A percentile compares a stretch with the other conserved stretches of the same genome.
Conservation (phyloP, 2,888 invertebrate genomes). For the Conistra vaccinii region DNA sequence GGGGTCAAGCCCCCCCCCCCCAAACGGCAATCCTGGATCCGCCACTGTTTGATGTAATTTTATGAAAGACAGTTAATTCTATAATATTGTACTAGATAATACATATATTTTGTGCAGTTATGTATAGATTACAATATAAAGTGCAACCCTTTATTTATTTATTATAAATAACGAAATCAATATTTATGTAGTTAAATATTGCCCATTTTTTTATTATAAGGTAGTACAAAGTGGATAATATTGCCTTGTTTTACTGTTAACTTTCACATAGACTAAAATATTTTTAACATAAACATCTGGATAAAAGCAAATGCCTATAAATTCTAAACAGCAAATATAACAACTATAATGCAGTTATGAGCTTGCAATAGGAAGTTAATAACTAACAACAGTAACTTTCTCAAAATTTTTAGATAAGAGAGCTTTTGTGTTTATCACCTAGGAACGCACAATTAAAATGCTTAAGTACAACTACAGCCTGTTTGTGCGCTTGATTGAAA, state of each 20-base stretch:
- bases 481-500: conserved; percentile 47
- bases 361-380: conserved; percentile 30
- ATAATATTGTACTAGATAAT: not conserved
- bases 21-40: too few relatives aligned
- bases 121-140: conserved; percentile 12
- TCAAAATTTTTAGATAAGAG: conserved; percentile 48
- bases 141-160: conserved; percentile 17
- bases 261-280: conserved; percentile 46
- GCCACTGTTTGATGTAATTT: conserved; percentile 21
- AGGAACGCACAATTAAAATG: conserved; percentile 46
- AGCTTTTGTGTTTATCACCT: conserved; percentile 52
- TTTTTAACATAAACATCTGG: conserved; percentile 33
- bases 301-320: conserved; percentile 19
- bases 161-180: conserved; percentile 33
- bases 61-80: conserved; percentile 11
- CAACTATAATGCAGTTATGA: conserved; percentile 27
- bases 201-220: conserved; percentile 26
- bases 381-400: conserved; percentile 16
- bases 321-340: conserved; percentile 24
- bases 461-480: conserved; percentile 58
- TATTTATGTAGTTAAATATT: conserved; percentile 25
- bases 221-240: conserved; percentile 12
- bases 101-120: conserved; percentile 32
- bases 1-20: too few relatives aligned
- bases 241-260: conserved; percentile 55